Conservation (phyloP, 2,888 invertebrate species). For the Lymantria monacha region DNA sequence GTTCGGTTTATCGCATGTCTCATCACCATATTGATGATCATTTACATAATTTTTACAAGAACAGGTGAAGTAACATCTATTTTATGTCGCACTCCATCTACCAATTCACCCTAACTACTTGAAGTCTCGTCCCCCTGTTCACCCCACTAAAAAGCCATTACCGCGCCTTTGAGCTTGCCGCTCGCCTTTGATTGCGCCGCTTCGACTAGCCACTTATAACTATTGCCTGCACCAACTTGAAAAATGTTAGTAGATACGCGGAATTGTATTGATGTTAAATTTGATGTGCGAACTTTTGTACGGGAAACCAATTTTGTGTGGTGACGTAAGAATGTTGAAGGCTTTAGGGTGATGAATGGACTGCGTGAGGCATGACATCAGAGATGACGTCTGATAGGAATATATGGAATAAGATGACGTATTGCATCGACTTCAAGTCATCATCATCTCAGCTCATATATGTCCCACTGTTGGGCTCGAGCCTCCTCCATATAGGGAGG, state of each 20-base stretch:
- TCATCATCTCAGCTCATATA: no score
- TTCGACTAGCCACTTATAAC: conserved; percentile 70
- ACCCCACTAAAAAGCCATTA: conserved; percentile 73
- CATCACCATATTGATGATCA: no score
- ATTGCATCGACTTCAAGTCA: no score
- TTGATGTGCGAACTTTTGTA: neutral
- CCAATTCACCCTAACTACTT: conserved; percentile 55
- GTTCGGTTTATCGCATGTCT: no score
- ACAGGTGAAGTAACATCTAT: conserved; percentile 11
- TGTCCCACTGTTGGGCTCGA: no score
- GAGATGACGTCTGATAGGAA: no score
- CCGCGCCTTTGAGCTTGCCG: conserved; percentile 69
- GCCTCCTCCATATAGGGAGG: no score
- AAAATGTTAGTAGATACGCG: conserved; percentile 18
- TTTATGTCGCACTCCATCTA: conserved; percentile 16
- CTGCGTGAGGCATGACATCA: no score
- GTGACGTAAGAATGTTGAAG: no score
- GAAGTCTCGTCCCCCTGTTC: conserved; percentile 39
- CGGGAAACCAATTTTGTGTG: neutral
- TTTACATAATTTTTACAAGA: neutral
- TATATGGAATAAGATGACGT: no score
- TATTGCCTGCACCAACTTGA: conserved; percentile 46
- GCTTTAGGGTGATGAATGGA: no score
- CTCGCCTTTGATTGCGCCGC: conserved; percentile 66
- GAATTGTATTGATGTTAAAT: conserved; percentile 4